Evolutionary conservation across 2,888 invertebrate species (phyloP).

Genomic region (Rapana venosa): DNA sequence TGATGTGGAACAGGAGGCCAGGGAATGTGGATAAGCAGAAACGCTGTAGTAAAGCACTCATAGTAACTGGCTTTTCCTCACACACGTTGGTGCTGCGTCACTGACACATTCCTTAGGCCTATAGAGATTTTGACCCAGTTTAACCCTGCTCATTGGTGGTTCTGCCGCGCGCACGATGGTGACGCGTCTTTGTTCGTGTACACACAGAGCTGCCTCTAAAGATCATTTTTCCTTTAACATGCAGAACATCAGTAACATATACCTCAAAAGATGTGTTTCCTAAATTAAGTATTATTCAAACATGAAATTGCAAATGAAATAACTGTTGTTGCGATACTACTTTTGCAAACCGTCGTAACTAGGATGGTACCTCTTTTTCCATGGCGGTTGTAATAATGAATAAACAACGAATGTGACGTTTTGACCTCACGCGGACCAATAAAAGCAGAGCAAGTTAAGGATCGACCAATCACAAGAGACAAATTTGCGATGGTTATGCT

Average conservation of each 20-base stretch:
- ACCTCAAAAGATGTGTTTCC: neutral
- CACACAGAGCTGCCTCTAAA: conserved; percentile 38
- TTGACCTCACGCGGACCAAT: conserved; percentile 44
- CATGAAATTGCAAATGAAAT: neutral
- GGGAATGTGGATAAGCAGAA: conserved; percentile 50
- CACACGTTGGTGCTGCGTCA: conserved; percentile 51
- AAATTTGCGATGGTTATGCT: conserved; percentile 58
- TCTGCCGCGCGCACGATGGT: conserved; percentile 39
- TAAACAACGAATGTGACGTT: conserved; percentile 47
- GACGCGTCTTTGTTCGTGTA: conserved; percentile 40
- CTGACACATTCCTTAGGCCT: conserved; percentile 53
- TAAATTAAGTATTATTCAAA: neutral
- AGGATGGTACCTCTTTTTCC: conserved; percentile 27
- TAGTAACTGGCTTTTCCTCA: conserved; percentile 58
- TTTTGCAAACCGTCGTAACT: conserved; percentile 39
- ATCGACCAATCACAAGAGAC: conserved; percentile 49
- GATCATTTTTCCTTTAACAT: neutral
- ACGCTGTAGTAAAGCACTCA: conserved; percentile 54
- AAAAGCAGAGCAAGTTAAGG: conserved; percentile 45
- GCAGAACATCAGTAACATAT: neutral
- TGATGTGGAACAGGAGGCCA: conserved; percentile 44
- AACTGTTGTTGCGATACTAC: neutral
- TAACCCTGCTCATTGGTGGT: conserved; percentile 49
- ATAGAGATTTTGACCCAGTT: conserved; percentile 50
- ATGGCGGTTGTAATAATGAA: conserved; percentile 47